phyloP scores from a whole-genome alignment of 2,888 invertebrate species.

The Tenthredo scrophulariae region DNA sequence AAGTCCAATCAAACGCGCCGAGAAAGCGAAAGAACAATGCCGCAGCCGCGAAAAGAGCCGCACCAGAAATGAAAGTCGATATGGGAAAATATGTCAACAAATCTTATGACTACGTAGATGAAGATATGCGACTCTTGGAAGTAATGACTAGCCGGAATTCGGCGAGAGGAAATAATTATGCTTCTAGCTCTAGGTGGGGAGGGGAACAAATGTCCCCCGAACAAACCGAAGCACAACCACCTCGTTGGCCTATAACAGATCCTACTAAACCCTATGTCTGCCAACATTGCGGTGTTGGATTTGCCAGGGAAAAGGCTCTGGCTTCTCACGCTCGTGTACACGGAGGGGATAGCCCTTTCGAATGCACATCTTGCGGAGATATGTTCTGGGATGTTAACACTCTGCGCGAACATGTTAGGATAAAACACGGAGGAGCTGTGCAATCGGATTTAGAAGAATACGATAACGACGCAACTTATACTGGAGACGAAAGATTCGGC shows the following conservation, averaged over 20 bases:
- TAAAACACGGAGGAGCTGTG: conserved; percentile 80
- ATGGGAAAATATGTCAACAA: conserved; percentile 67
- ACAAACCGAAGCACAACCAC: conserved; percentile 63
- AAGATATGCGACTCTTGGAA: conserved; percentile 79
- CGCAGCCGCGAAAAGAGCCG: conserved; percentile 65
- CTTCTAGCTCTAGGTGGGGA: conserved; percentile 79
- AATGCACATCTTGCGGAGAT: conserved; percentile 89
- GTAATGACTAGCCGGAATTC: conserved; percentile 76
- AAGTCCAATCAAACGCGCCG: conserved; percentile 74
- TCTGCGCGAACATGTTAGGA: conserved; percentile 82
- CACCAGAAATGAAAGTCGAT: conserved; percentile 65
- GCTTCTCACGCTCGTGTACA: conserved; percentile 89
- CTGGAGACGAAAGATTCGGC: conserved; percentile 82
- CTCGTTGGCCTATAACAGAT: conserved; percentile 83
- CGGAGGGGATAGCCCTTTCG: conserved; percentile 89
- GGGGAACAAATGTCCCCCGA: conserved; percentile 66
- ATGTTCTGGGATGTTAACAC: conserved; percentile 87
- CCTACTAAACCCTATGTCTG: conserved; percentile 90
- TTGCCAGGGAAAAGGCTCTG: conserved; percentile 90
- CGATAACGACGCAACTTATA: conserved; percentile 80
- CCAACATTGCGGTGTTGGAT: conserved; percentile 87
- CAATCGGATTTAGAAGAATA: conserved; percentile 76
- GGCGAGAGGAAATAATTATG: conserved; percentile 72
- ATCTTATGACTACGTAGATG: conserved; percentile 79
- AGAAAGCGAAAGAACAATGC: conserved; percentile 75